Percentiles rank a stretch among this genome's conserved stretches.
phyloP scores from a whole-genome alignment of 2,888 invertebrate species.

The Heliconius sara region DNA sequence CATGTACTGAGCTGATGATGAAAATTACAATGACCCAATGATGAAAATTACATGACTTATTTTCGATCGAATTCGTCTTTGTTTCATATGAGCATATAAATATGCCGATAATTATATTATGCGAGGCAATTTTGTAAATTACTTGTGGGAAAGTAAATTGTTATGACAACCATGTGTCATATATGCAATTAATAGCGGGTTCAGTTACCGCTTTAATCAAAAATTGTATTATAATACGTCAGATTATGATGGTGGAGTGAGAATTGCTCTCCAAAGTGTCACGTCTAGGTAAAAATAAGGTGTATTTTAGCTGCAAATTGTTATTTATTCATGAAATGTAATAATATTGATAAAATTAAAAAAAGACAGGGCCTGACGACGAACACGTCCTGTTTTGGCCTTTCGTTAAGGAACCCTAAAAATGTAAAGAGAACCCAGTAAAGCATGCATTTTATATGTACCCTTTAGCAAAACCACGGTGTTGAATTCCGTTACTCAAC shows the following conservation, averaged over 20 bases:
- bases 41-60: neutral
- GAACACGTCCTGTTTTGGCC: neutral
- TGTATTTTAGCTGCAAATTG: neutral
- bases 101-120: neutral
- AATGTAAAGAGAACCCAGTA: too few species aligned
- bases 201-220: constrained; percentile 1
- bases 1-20: neutral
- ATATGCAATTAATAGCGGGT: constrained; percentile 4
- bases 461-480: too few species aligned
- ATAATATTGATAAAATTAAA: too few species aligned
- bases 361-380: too few species aligned
- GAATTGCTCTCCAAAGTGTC: neutral
- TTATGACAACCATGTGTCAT: neutral
- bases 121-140: neutral
- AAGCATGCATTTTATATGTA: too few species aligned
- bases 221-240: neutral
- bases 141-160: constrained; percentile 10
- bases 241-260: neutral
- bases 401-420: too few species aligned
- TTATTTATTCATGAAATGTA: neutral
- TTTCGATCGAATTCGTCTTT: constrained; percentile 1
- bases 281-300: neutral
- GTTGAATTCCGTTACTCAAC: too few species aligned
- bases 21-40: too few species aligned
- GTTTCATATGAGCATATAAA: neutral